These are phyloP conservation scores for Xiphorhynchus elegans DNA, from an alignment of 2,113 vertebrate genomes.

Conservation along the genomic window DNA sequence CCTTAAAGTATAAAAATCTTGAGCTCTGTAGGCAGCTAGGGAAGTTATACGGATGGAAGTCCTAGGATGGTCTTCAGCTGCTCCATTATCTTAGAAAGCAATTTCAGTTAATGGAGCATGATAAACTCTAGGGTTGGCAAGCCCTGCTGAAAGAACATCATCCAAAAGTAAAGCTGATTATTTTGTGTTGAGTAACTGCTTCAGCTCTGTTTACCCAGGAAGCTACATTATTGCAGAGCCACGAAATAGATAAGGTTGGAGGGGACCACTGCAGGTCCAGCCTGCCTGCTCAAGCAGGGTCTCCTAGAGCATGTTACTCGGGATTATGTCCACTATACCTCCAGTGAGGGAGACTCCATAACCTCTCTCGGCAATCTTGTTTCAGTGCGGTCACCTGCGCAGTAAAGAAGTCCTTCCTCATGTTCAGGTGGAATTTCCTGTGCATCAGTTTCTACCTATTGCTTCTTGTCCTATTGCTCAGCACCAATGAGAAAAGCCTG, in stretches of 20 bases:
- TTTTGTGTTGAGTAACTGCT: background rate
- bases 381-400: background rate
- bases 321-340: background rate
- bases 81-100: background rate
- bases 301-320: background rate
- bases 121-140: background rate
- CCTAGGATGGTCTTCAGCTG: background rate
- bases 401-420: background rate
- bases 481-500: background rate
- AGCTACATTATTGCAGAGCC: background rate
- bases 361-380: background rate
- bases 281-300: background rate
- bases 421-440: background rate
- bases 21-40: background rate
- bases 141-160: background rate
- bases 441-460: background rate
- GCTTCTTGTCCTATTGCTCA: background rate
- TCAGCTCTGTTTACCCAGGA: background rate
- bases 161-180: background rate
- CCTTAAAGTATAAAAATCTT: background rate
- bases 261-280: background rate
- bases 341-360: background rate
- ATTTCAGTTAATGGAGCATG: background rate
- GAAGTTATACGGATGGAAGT: background rate
- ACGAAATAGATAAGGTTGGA: background rate